phyloP scores from a whole-genome alignment of 2,888 invertebrate species.

The Apantesis nais region DNA sequence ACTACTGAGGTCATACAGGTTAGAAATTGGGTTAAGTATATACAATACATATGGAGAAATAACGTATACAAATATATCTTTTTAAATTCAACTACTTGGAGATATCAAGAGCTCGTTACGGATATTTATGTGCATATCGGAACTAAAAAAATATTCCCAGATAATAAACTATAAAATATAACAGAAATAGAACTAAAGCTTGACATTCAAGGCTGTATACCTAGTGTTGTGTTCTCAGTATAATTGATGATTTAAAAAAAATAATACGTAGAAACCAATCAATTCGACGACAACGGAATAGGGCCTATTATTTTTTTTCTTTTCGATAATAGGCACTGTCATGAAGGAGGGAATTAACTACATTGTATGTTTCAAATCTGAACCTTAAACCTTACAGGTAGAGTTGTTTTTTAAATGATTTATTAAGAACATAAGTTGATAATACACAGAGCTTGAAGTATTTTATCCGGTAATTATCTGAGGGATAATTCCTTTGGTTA shows the following conservation, averaged over 20 bases:
- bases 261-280: slow-evolving; percentile 73
- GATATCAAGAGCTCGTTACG: neutral
- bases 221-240: slow-evolving; percentile 49
- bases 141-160: neutral
- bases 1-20: no score
- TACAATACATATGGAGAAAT: no score
- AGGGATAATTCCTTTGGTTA: slow-evolving; percentile 64
- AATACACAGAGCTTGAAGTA: slow-evolving; percentile 53
- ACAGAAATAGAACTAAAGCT: slow-evolving; percentile 33
- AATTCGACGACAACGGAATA: slow-evolving; percentile 64
- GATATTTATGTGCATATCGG: neutral
- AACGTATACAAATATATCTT: neutral
- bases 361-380: slow-evolving; percentile 26
- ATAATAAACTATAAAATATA: slow-evolving; percentile 29
- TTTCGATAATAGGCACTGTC: slow-evolving; percentile 61
- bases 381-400: slow-evolving; percentile 29
- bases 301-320: slow-evolving; percentile 59
- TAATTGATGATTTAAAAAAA: slow-evolving; percentile 59
- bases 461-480: slow-evolving; percentile 71
- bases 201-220: slow-evolving; percentile 41
- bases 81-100: no score
- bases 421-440: slow-evolving; percentile 36
- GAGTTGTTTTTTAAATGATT: slow-evolving; percentile 34
- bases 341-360: slow-evolving; percentile 45
- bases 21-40: no score